Percentiles rank a stretch among this genome's conserved stretches.
phyloP scores from a whole-genome alignment of 2,888 invertebrate species.

The Sussaba pulchella region DNA sequence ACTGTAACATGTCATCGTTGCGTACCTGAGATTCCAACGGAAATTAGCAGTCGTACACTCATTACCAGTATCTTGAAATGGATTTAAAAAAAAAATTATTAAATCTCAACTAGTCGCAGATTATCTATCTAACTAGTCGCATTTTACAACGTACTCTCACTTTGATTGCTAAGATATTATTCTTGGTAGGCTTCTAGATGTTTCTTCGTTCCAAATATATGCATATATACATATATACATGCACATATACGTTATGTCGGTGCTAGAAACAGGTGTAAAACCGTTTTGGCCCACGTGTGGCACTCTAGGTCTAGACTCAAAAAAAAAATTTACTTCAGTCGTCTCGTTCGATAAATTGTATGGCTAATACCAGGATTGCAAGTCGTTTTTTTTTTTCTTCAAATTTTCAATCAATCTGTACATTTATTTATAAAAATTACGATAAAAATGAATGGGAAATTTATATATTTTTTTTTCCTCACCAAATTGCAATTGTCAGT shows the following conservation, averaged over 20 bases:
- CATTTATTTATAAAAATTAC: neutral
- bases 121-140: slow-evolving; percentile 22
- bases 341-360: slow-evolving; percentile 15
- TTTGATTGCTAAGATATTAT: slow-evolving; percentile 30
- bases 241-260: slow-evolving; percentile 7
- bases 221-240: slow-evolving; percentile 2
- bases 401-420: neutral
- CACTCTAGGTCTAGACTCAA: slow-evolving; percentile 25
- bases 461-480: no score
- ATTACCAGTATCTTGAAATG: slow-evolving; percentile 11
- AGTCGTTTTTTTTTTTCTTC: no score
- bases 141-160: slow-evolving; percentile 32
- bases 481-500: slow-evolving; percentile 5
- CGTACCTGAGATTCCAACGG: slow-evolving; percentile 16
- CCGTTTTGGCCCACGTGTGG: slow-evolving; percentile 7
- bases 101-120: no score
- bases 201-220: neutral
- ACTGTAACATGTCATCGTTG: slow-evolving; percentile 34
- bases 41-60: slow-evolving; percentile 26
- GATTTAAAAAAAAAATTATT: slow-evolving; percentile 15
- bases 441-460: no score
- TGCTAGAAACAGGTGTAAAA: slow-evolving; percentile 37
- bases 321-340: slow-evolving; percentile 21
- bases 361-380: slow-evolving; percentile 1
- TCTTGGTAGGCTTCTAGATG: slow-evolving; percentile 5